Evolutionary conservation across 2,888 invertebrate species (phyloP), one percentile per base, ranked within the genome.

Genomic region (Kryphioiulus occultus): DNA sequence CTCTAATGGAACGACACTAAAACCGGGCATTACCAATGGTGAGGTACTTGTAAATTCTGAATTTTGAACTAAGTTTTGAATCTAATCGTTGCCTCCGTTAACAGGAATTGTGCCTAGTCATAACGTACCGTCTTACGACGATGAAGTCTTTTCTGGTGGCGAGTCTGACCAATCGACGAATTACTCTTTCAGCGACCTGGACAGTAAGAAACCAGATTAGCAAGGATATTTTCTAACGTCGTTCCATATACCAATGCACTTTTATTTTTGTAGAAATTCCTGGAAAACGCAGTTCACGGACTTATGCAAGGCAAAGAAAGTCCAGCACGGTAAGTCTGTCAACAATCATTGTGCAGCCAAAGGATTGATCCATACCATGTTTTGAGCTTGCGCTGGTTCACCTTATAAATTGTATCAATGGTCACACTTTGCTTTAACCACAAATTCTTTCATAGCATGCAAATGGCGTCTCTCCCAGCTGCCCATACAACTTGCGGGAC

Each of bases 401-500:
- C n/a, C n/a, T n/a, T n/a, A n/a, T n/a, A n/a, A n/a, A n/a, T n/a
- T n/a, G n/a, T n/a, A n/a, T n/a, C n/a, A n/a, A 7, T 35, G 35
- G 35, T 7, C 2, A 35, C 2, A 7, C 12, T 12, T 47, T 10
- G 47, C 47, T 12, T 53, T 53, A 53, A 53, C 53, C 53, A 7
- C 1, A 19, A n/a, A 3, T 68, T 22, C 26, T 12, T 10, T 26
- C 9, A 10, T 22, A 68, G 68, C 22, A 26, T 10, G 0, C 26
- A 22, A 68, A 12, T 22, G 12, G 12, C 7, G 12, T 68, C 12
- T 84, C 84, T 84, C 84, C 84, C 10, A 84, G 32, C 84, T 22
- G 84, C 35, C 35, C n/a, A 42, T 86, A 86, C 53, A 86, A 86
- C 26, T 30, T 86, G 30, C 44, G 86, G 26, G 26, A 53, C 44